Conservation (phyloP, 2,888 invertebrate species). For the Diabrotica balteata region DNA sequence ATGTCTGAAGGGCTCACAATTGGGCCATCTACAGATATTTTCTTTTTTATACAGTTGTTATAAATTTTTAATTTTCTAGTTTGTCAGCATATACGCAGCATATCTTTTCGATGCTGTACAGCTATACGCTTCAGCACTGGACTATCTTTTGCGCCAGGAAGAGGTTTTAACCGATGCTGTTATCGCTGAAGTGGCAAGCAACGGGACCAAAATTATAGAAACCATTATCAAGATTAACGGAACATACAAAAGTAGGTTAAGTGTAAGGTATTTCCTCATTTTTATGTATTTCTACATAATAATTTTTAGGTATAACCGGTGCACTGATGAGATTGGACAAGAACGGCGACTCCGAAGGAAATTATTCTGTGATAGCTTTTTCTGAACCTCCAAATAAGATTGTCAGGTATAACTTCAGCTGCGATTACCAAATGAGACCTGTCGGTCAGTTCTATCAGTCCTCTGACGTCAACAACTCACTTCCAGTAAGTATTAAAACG, state of each 20-base stretch:
- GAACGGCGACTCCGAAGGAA: slow-evolving; percentile 95
- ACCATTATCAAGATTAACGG: slow-evolving; percentile 80
- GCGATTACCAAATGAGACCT: slow-evolving; percentile 80
- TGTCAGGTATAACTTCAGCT: slow-evolving; percentile 68
- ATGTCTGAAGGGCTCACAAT: no score
- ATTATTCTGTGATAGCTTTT: slow-evolving; percentile 91
- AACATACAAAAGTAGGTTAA: slow-evolving; percentile 83
- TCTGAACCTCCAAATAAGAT: slow-evolving; percentile 61
- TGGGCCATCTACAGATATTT: not conserved
- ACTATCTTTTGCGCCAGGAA: slow-evolving; percentile 66
- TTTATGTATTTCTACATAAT: not conserved
- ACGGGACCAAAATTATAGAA: slow-evolving; percentile 87
- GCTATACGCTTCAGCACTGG: slow-evolving; percentile 82
- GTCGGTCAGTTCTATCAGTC: slow-evolving; percentile 82
- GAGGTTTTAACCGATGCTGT: slow-evolving; percentile 67
- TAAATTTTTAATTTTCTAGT: slow-evolving; percentile 64
- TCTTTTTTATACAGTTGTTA: not conserved
- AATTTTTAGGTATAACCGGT: slow-evolving; percentile 84
- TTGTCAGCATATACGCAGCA: slow-evolving; percentile 89
- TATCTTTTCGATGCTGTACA: slow-evolving; percentile 94
- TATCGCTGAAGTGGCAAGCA: slow-evolving; percentile 74
- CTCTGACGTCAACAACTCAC: slow-evolving; percentile 64
- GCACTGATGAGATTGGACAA: slow-evolving; percentile 90
- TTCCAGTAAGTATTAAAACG: slow-evolving; percentile 70
- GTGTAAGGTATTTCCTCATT: not conserved